Evolutionary conservation across 2,113 vertebrate species (phyloP).

Genomic region (Atherinomorus stipes): DNA sequence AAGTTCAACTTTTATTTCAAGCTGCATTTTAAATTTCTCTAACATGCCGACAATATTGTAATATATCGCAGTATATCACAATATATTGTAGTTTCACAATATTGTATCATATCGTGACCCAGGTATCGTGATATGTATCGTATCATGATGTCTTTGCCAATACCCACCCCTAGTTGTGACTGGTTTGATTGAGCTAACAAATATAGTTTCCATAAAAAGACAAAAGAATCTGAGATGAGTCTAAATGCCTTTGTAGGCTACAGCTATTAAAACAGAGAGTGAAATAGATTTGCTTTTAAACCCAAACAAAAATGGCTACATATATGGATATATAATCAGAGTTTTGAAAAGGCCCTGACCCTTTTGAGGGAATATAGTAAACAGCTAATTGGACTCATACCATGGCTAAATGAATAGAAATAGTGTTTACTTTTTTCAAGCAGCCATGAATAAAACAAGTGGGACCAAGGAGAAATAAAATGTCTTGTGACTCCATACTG

Average conservation of each 20-base stretch:
- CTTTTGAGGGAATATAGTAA: constrained; percentile 42
- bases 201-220: constrained; percentile 27
- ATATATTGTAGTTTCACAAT: too few species aligned
- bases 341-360: constrained; percentile 35
- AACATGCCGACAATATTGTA: too few species aligned
- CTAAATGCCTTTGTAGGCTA: constrained; percentile 52
- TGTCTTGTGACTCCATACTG: constrained; percentile 9
- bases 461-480: constrained; percentile 32
- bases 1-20: too few species aligned
- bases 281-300: constrained; percentile 39
- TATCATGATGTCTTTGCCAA: too few species aligned
- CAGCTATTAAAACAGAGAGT: constrained; percentile 36
- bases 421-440: constrained; percentile 69
- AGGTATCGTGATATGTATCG: too few species aligned
- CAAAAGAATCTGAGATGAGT: background rate
- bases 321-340: constrained; percentile 59
- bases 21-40: too few species aligned
- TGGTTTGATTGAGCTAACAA: too few species aligned
- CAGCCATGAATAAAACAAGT: constrained; percentile 56
- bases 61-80: too few species aligned
- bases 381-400: constrained; percentile 53
- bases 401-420: constrained; percentile 56
- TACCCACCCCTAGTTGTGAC: too few species aligned
- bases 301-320: constrained; percentile 46
- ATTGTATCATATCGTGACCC: too few species aligned